Evolutionary conservation across 2,113 vertebrate genomes (phyloP).

Genomic region (Brevimyrus niger): DNA sequence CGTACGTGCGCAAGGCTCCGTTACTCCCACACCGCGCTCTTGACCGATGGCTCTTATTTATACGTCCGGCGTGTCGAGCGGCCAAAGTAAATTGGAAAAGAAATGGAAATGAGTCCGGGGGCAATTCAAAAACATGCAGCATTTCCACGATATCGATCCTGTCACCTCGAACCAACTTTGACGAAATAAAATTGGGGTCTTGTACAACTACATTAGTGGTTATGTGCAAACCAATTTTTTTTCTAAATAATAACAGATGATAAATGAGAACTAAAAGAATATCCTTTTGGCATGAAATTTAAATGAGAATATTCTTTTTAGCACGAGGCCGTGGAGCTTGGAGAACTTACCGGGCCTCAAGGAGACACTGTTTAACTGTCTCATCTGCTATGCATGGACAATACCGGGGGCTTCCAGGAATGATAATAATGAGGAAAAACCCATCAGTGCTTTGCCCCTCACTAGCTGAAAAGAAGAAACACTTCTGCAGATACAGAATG

Average conservation of each 20-base stretch:
- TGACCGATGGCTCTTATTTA: slow-evolving; percentile 7
- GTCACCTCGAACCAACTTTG: not conserved
- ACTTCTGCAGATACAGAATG: not conserved
- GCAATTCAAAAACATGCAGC: not conserved
- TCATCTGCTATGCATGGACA: not conserved
- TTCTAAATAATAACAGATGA: not conserved
- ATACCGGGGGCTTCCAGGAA: not conserved
- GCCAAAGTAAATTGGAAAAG: slow-evolving; percentile 17
- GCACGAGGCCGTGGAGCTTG: not conserved
- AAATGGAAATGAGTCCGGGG: not conserved
- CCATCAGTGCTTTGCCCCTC: not conserved
- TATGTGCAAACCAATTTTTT: not conserved
- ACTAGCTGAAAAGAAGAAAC: not conserved
- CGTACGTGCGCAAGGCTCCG: not conserved
- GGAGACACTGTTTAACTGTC: not conserved
- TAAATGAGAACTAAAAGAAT: not conserved
- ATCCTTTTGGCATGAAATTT: not conserved
- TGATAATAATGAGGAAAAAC: not conserved
- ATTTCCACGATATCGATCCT: not conserved
- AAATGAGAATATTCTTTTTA: not conserved
- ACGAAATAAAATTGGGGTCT: not conserved
- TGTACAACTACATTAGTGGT: not conserved
- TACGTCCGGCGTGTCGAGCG: not conserved
- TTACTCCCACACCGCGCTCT: not conserved
- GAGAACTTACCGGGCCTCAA: not conserved